phyloP scores from a whole-genome alignment of 1,140 invertebrate species.

The Sitobion miscanthi region DNA sequence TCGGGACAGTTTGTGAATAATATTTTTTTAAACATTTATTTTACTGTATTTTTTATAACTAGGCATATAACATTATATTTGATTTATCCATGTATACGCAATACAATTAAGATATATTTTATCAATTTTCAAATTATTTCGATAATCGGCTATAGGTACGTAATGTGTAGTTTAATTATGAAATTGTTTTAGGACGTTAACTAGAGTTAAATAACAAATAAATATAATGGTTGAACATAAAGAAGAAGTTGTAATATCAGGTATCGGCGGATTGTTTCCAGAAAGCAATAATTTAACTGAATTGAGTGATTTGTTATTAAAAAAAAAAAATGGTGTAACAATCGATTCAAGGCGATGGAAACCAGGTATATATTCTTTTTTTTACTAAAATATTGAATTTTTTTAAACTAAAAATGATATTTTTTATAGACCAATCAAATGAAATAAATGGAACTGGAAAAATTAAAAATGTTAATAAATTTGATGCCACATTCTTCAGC shows the following conservation, averaged over 20 bases:
- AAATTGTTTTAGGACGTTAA: not conserved
- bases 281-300: slow-evolving; percentile 68
- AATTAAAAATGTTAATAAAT: slow-evolving; percentile 21
- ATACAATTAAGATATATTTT: no score
- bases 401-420: not conserved
- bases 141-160: no score
- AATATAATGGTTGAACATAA: slow-evolving; percentile 27
- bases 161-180: no score
- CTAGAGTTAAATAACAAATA: not conserved
- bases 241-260: slow-evolving; percentile 67
- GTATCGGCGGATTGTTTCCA: slow-evolving; percentile 71
- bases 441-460: not conserved
- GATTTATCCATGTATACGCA: no score
- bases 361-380: not conserved
- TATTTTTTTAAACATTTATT: no score
- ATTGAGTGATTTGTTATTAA: slow-evolving; percentile 68
- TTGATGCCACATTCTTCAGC: slow-evolving; percentile 60
- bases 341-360: slow-evolving; percentile 46
- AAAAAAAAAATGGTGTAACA: slow-evolving; percentile 57
- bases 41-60: no score
- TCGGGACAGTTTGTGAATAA: no score
- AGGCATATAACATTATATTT: no score
- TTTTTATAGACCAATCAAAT: not conserved
- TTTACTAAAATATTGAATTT: not conserved
- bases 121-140: no score